Conservation (phyloP, 1,140 invertebrate genomes). For the Bradysia coprophila region DNA sequence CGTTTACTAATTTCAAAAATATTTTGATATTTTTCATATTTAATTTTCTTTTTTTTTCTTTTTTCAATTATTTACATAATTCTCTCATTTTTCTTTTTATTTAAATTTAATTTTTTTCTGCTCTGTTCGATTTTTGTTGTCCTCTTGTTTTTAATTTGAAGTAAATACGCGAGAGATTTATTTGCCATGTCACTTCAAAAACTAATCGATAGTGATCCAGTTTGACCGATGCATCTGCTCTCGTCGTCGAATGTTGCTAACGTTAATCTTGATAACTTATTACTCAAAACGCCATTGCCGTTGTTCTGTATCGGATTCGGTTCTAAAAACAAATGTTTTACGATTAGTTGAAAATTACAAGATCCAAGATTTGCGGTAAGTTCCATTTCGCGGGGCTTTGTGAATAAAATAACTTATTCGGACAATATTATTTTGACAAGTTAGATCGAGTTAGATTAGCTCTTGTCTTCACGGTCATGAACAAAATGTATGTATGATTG, state of each 20-base stretch:
- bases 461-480: no score
- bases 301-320: conserved; percentile 24
- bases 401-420: no score
- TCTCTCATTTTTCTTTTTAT: no score
- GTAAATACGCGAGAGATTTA: neutral
- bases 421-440: no score
- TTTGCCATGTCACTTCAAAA: conserved; percentile 21
- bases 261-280: conserved; percentile 70
- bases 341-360: conserved; percentile 2
- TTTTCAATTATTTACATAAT: neutral
- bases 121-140: neutral
- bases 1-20: neutral
- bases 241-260: conserved; percentile 78
- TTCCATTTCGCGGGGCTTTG: no score
- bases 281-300: conserved; percentile 37
- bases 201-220: conserved; percentile 53
- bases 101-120: neutral
- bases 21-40: neutral
- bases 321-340: conserved; percentile 13
- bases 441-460: no score
- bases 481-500: no score
- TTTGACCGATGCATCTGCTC: conserved; percentile 53
- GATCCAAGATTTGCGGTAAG: no score
- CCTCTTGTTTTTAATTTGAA: neutral
- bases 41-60: neutral